Evolutionary conservation across 2,797 vertebrate genomes (phyloP), one percentile per base, ranked within the genome.

Genomic region (Gallinago stenura): DNA sequence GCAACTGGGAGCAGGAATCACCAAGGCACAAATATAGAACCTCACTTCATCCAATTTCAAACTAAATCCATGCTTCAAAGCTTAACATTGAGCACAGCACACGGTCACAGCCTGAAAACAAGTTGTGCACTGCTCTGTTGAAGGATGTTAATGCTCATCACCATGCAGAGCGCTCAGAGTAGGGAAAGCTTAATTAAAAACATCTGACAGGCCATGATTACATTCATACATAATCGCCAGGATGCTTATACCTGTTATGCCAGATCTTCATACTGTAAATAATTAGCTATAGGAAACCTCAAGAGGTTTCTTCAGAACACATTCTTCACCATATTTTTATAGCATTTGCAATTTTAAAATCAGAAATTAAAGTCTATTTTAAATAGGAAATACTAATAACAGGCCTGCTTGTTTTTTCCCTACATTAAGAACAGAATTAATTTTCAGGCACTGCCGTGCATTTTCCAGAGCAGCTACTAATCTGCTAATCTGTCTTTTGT

Each of bases 331-430:
- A 46, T 58, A 75, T 93, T 77, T 95, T 84, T 95, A 77, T 12
- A 43, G 28, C 71, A 88, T 96, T 97, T 97, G 92, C 90, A 95
- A 95, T 94, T 97, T 95, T 92, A 94, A 95, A 95, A 91, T 93
- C 86, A 95, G 87, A 92, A 97, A 92, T 25, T 95, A 89, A 89
- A 83, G 87, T 57, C 75, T 83, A 69, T 95, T 97, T 95, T 95
- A 94, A 95, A 95, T 90, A 94, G 94, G 90, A 95, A 96, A 94
- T 89, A 65, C 54, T 95, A 97, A 96, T 96, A 92, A 96, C 83
- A 96, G 90, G 46, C n/a, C 90, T 87, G 71, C 83, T 72, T 95
- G 53, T 14, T 93, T 93, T 83, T 75, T 72, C 82, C 57, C 68
- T 87, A 26, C 31, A 56, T 90, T 89, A 95, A 81, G 77, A 92